phyloP scores from a whole-genome alignment of 2,113 vertebrate species.

The Mustela nigripes region DNA sequence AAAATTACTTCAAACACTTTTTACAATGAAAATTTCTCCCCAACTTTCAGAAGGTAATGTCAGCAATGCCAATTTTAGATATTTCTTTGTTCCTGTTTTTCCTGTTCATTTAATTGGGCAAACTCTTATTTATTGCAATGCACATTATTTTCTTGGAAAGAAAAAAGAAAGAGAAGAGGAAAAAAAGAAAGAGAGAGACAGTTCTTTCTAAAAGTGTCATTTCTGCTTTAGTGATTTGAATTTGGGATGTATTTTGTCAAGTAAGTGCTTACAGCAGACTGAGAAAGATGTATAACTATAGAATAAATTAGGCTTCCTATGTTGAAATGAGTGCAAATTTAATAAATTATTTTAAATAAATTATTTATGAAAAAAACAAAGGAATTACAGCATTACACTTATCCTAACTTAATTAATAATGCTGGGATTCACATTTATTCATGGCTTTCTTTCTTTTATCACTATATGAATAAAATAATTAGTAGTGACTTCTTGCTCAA shows the following conservation, averaged over 20 bases:
- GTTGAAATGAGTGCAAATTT: slow-evolving; percentile 46
- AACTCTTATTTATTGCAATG: slow-evolving; percentile 45
- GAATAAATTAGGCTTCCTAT: slow-evolving; percentile 59
- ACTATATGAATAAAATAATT: slow-evolving; percentile 58
- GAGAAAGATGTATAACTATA: slow-evolving; percentile 62
- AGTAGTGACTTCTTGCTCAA: slow-evolving; percentile 48
- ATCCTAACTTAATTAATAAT: slow-evolving; percentile 71
- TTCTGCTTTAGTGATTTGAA: slow-evolving; percentile 44
- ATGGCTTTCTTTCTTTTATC: slow-evolving; percentile 53
- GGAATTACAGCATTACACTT: slow-evolving; percentile 42
- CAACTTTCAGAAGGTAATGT: background rate
- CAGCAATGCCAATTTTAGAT: background rate
- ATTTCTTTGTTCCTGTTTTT: background rate
- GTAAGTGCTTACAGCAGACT: slow-evolving; percentile 66
- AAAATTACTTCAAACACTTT: accelerated
- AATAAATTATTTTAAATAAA: slow-evolving; percentile 74
- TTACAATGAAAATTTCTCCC: background rate
- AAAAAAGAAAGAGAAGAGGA: background rate
- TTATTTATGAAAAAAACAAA: slow-evolving; percentile 51
- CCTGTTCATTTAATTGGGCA: background rate
- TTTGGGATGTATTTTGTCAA: slow-evolving; percentile 58
- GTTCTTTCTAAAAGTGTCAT: background rate
- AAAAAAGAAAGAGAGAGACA: background rate
- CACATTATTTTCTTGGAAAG: slow-evolving; percentile 18
- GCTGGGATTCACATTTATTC: slow-evolving; percentile 62